Base-by-base conservation (phyloP, 2,888 invertebrate species). In the Ommatoiulus sabulosus region DNA sequence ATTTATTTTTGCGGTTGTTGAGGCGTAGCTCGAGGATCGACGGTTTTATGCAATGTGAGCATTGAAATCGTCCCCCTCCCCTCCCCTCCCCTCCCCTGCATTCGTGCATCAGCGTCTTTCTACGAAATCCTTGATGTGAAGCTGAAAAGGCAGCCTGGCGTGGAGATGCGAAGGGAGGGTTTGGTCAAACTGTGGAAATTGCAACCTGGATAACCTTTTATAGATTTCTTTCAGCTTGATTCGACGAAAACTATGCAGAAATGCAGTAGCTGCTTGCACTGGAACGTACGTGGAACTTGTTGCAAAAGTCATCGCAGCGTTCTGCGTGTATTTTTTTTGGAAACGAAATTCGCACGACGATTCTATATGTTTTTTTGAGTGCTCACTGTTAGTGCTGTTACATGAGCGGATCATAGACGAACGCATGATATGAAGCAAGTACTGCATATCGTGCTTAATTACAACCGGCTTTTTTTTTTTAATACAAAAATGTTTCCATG, bases 91-190 rank as follows among this genome's bases (percentile, higher is more conserved):
- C 15, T 72, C n/a, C 63, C n/a, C 63, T 57, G 5, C 63, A 72
- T 20, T n/a, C 3, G 63, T 20, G 20, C 4, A 72, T 72, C 63
- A 72, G 20, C 20, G 20, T 72, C 63, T 72, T 72, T 72, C n/a
- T 72, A 20, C 20, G 63, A 72, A 72, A 72, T 72, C 63, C n/a
- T 72, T 72, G 63, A 72, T 20, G 63, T 72, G 63, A 20, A 72
- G 63, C 63, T 3, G 20, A 72, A 72, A 72, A 72, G 63, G 7
- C 63, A 72, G 63, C 63, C 63, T 72, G 63, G 63, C 63, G 63
- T 72, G 63, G 20, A 72, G 20, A 72, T 7, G 63, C 24, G 63
- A 72, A 20, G n/a, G 7, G n/a, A 17, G 63, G 63, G 63, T 72
- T 72, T 72, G 63, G 63, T 72, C 63, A 72, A 72, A 72, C 63